Evolutionary conservation across 2,113 vertebrate genomes (phyloP), one percentile per base, ranked within the genome.

Genomic region (Protomyctophum bolini): DNA sequence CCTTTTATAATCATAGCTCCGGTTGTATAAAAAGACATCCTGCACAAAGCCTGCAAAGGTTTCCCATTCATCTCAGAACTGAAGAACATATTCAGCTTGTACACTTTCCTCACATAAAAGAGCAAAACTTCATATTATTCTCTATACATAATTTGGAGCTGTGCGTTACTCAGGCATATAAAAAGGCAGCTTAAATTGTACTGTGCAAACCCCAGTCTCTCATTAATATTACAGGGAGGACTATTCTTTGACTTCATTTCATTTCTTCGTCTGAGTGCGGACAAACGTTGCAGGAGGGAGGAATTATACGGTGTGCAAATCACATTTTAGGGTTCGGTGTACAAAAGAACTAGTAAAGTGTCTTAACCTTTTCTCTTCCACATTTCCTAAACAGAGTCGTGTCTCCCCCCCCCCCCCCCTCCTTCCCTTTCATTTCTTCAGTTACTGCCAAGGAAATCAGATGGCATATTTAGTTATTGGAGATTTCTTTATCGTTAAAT

Each of bases 261-360:
- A 75, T 89, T 90, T 88, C 82, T 89, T 79, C 68, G 73, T 88
- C 83, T 88, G 83, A 88, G 83, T 47, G 72, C 75, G 87, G 83
- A 88, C 82, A 87, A 87, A 86, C 76, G 85, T 84, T 77, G 87
- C 83, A 88, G 86, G 82, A 82, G 85, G 77, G 77, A 88, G 81
- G 86, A 90, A 90, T 92, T 90, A 89, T 83, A 89, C 86, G 87
- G 88, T 91, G 88, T 89, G 87, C 83, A 91, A 91, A 92, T 91
- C 88, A 91, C 88, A 89, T 92, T 92, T 90, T 90, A 85, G 83
- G 89, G 86, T 91, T 91, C 85, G 89, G 71, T 79, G 75, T 90
- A 88, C 87, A 84, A 83, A 85, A 85, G 81, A 84, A 74, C 66
- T 71, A 63, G 61, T 69, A 69, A 81, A 87, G 86, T 83, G 74